Evolutionary conservation across 2,113 vertebrate genomes (phyloP).

Genomic region (Chitala chitala): DNA sequence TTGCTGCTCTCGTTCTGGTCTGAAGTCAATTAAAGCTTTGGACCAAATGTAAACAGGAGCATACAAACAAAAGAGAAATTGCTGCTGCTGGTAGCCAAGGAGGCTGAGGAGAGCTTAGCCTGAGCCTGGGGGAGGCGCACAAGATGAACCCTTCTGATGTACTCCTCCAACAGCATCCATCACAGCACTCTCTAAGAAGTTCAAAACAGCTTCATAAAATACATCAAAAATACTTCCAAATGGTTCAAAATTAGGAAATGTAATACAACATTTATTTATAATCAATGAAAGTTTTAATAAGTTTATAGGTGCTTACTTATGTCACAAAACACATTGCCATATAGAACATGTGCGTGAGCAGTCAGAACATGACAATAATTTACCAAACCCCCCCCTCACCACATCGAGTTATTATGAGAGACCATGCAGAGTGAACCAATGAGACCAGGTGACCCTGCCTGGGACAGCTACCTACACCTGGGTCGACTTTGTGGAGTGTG

Average conservation of each 20-base stretch:
- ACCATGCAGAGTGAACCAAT: neutral
- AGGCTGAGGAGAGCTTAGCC: conserved; percentile 29
- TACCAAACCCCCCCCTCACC: neutral
- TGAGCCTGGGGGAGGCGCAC: conserved; percentile 23
- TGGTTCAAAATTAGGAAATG: neutral
- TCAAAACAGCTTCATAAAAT: neutral
- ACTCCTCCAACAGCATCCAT: neutral
- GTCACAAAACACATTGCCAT: too few species aligned
- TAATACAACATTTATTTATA: neutral
- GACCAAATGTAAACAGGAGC: conserved; percentile 34
- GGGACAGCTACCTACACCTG: conserved; percentile 10
- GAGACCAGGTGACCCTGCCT: neutral
- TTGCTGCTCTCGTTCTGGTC: conserved; percentile 11
- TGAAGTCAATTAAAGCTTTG: conserved; percentile 23
- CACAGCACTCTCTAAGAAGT: neutral
- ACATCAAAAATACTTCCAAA: neutral
- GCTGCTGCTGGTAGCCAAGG: conserved; percentile 36
- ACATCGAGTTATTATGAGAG: neutral
- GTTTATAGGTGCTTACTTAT: too few species aligned
- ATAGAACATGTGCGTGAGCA: too few species aligned
- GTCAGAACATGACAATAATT: too few species aligned
- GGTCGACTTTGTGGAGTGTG: neutral
- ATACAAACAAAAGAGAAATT: conserved; percentile 32
- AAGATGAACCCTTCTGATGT: neutral
- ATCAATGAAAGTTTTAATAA: too few species aligned